Percentiles rank a stretch among this genome's conserved stretches.
Conservation (phyloP, 2,888 invertebrate species). For the Criorhina ranunculi region DNA sequence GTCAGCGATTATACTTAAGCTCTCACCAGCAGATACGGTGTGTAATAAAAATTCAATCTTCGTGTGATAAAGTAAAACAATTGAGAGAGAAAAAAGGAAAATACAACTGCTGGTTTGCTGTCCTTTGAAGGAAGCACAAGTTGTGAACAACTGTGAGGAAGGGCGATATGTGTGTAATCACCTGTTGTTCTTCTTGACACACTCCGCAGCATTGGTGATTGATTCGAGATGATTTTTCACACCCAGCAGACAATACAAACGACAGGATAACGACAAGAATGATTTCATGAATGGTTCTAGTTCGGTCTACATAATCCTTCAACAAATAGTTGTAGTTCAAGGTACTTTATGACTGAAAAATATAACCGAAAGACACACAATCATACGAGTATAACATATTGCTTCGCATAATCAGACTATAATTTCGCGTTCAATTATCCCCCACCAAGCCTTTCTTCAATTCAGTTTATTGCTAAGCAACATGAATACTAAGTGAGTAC, state of each 20-base stretch:
- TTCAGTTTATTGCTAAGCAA: not conserved
- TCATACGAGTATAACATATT: not conserved
- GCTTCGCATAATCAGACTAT: not conserved
- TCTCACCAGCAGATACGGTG: conserved; percentile 28
- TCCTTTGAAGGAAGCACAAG: conserved; percentile 14
- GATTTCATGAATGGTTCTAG: not conserved
- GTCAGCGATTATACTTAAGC: conserved; percentile 61
- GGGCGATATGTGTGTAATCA: conserved; percentile 37
- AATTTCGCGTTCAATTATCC: conserved; percentile 14
- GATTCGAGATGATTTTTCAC: conserved; percentile 47
- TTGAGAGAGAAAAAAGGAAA: conserved; percentile 26
- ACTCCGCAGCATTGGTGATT: conserved; percentile 37
- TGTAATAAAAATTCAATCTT: conserved; percentile 72
- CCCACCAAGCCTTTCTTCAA: not conserved
- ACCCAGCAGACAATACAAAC: not conserved
- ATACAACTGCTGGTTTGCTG: conserved; percentile 16
- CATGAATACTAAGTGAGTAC: conserved; percentile 4
- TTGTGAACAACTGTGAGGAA: conserved; percentile 25
- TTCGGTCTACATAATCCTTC: not conserved
- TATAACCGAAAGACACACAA: not conserved
- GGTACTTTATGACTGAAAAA: not conserved
- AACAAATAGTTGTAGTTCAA: not conserved
- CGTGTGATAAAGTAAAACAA: conserved; percentile 63
- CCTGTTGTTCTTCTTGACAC: conserved; percentile 58
- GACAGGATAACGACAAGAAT: not conserved